Conservation (phyloP, 2,888 invertebrate genomes). For the Mylabris sibirica region DNA sequence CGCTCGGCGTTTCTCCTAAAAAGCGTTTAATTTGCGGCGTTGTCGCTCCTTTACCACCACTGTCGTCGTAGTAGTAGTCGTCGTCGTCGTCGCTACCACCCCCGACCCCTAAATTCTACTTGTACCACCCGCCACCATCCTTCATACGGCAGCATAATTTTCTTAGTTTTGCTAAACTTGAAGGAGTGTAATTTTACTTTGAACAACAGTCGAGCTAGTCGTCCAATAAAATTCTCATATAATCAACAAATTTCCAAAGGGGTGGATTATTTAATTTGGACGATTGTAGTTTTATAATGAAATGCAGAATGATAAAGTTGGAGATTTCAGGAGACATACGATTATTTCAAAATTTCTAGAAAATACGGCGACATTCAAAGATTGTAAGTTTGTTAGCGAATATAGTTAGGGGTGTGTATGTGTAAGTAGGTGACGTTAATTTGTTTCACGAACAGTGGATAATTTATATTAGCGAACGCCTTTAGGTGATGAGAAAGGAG, state of each 20-base stretch:
- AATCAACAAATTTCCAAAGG: constrained; percentile 24
- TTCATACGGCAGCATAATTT: constrained; percentile 52
- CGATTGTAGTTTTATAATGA: constrained; percentile 52
- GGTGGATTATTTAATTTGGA: constrained; percentile 16
- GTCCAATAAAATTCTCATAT: constrained; percentile 42
- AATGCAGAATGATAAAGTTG: constrained; percentile 48
- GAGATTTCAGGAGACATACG: not conserved
- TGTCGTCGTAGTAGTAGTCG: not conserved
- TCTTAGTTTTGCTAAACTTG: constrained; percentile 59
- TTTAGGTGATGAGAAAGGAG: constrained; percentile 57
- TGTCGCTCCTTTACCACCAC: constrained; percentile 14
- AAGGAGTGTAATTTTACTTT: constrained; percentile 60
- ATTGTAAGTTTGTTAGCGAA: not conserved
- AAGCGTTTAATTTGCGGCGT: constrained; percentile 32
- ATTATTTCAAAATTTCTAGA: not conserved
- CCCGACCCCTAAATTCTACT: constrained; percentile 27
- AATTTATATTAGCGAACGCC: constrained; percentile 61
- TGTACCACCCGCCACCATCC: constrained; percentile 39
- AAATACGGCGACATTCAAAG: not conserved
- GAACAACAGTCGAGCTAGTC: constrained; percentile 53
- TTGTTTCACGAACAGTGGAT: constrained; percentile 57
- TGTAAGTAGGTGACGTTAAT: constrained; percentile 44
- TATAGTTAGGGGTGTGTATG: not conserved
- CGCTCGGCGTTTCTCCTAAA: constrained; percentile 17
- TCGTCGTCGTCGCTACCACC: constrained; percentile 16